These are phyloP conservation scores for Zaprionus camerounensis DNA, from an alignment of 1,140 invertebrate genomes.

Conservation along the genomic window DNA sequence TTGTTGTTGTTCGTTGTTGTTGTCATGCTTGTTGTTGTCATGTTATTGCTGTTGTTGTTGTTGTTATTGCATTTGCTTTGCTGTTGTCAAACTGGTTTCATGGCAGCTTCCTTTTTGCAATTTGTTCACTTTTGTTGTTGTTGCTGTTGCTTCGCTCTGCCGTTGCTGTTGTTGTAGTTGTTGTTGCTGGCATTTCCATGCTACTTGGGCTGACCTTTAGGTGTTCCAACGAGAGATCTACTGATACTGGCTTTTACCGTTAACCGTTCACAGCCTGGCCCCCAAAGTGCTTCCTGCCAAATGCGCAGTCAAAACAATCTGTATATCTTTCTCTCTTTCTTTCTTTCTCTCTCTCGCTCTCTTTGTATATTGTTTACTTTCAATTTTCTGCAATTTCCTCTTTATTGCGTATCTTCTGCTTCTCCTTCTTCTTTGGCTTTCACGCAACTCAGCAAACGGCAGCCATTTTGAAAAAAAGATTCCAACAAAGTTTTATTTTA, in stretches of 20 bases:
- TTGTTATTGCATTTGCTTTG: conserved; percentile 44
- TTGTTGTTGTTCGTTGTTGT: conserved; percentile 13
- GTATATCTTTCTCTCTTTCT: conserved; percentile 9
- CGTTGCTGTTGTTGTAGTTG: conserved; percentile 43
- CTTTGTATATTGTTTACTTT: conserved; percentile 17
- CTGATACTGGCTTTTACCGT: conserved; percentile 69
- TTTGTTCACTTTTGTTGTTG: conserved; percentile 60
- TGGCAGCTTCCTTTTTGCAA: conserved; percentile 79
- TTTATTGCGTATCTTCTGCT: conserved; percentile 19
- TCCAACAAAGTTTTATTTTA: conserved; percentile 12
- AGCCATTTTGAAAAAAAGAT: conserved; percentile 52
- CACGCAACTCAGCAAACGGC: conserved; percentile 43
- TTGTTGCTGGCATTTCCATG: conserved; percentile 61
- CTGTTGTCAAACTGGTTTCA: conserved; percentile 75
- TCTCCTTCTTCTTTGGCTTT: conserved; percentile 36
- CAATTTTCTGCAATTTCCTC: conserved; percentile 15
- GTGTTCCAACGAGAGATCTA: conserved; percentile 54
- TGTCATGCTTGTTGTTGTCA: conserved; percentile 17
- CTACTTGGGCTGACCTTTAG: conserved; percentile 74
- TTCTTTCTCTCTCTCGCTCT: neutral
- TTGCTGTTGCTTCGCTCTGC: conserved; percentile 25
- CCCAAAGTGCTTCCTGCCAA: conserved; percentile 65
- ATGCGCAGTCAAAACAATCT: conserved; percentile 32
- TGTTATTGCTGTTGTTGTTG: conserved; percentile 27
- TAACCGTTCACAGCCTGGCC: conserved; percentile 48